Base-by-base conservation (phyloP, 2,113 vertebrate genomes). In the Bubalus kerabau region DNA sequence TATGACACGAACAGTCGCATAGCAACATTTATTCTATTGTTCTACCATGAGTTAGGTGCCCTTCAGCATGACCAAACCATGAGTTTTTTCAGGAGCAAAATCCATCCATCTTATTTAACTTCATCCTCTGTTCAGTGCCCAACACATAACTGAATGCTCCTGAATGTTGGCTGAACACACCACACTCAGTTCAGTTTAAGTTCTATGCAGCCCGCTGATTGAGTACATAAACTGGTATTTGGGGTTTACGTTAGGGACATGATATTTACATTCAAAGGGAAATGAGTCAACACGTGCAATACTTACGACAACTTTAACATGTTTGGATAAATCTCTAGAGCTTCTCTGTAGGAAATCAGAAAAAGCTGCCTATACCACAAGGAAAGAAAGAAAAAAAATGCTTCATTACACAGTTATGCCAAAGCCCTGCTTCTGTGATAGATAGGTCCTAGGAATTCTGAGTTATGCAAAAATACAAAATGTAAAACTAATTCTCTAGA, bases 301-400 rank as follows among this genome's bases (percentile, higher is more conserved):
- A 99, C 99, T 99, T 98, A 99, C 99, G 95, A 99, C 99, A 97
- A 99, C 99, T 98, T 99, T 99, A 89, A 99, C 99, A 8, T 99
- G 99, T 93, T 99, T 99, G 95, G 99, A 99, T 97, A 99, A 98
- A 98, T 99, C 99, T 98, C 99, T 99, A 59, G 99, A 99, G 83
- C 99, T 99, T 98, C 99, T 99, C 94, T 99, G 99, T 36, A 99
- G 98, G 83, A 99, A 99, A 97, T 99, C 99, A 96, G 99, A 99
- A 98, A 99, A 99, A 83, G 99, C 99, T 97, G 99, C 99, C 99
- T 99, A 94, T 54, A 98, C 80, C 78, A 97, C 7, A 98, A 67
- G 81, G 16, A 80, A 96, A 90, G 21, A 91, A 94, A 64, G 3
- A 57, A 91, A 60, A 30, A 60, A 67, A 93, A 46, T 2, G 71